Evolutionary conservation across 1,140 invertebrate species (phyloP).

Genomic region (Sycobia sp.): DNA sequence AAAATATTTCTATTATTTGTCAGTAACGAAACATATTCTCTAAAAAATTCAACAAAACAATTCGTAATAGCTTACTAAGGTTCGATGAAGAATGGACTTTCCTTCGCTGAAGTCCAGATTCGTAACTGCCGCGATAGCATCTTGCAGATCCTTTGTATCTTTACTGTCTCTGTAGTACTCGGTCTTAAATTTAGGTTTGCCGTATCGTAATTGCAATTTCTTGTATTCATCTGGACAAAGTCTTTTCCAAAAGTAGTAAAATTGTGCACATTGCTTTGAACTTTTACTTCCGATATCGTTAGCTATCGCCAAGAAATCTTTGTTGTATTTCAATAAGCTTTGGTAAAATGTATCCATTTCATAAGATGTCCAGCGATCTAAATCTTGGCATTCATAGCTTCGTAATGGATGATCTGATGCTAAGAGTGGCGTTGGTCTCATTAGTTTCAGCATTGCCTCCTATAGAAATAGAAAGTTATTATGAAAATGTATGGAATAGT

Average conservation of each 20-base stretch:
- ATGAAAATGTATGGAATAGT: too few species aligned
- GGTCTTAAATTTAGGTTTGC: slow-evolving; percentile 53
- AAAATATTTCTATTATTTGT: not conserved
- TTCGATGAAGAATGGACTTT: slow-evolving; percentile 59
- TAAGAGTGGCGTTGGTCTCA: slow-evolving; percentile 73
- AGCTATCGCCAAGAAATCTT: slow-evolving; percentile 90
- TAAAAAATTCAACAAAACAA: not conserved
- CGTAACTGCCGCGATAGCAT: slow-evolving; percentile 57
- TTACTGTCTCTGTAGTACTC: slow-evolving; percentile 52
- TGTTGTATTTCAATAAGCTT: slow-evolving; percentile 86
- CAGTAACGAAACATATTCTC: not conserved
- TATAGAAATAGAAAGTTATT: slow-evolving; percentile 43
- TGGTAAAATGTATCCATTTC: slow-evolving; percentile 90
- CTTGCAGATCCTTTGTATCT: slow-evolving; percentile 55
- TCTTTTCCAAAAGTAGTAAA: slow-evolving; percentile 99
- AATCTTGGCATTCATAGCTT: slow-evolving; percentile 76
- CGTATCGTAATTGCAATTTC: slow-evolving; percentile 62
- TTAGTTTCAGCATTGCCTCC: slow-evolving; percentile 83
- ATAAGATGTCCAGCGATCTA: slow-evolving; percentile 79
- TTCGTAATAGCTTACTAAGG: slow-evolving; percentile 47
- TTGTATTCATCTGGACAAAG: slow-evolving; percentile 86
- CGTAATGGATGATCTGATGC: slow-evolving; percentile 76
- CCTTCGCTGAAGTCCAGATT: slow-evolving; percentile 59
- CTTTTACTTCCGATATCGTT: slow-evolving; percentile 87
- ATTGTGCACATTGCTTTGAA: slow-evolving; percentile 93